These are phyloP conservation scores for Cervus canadensis DNA, from an alignment of 2,113 vertebrate genomes.

Conservation along the genomic window DNA sequence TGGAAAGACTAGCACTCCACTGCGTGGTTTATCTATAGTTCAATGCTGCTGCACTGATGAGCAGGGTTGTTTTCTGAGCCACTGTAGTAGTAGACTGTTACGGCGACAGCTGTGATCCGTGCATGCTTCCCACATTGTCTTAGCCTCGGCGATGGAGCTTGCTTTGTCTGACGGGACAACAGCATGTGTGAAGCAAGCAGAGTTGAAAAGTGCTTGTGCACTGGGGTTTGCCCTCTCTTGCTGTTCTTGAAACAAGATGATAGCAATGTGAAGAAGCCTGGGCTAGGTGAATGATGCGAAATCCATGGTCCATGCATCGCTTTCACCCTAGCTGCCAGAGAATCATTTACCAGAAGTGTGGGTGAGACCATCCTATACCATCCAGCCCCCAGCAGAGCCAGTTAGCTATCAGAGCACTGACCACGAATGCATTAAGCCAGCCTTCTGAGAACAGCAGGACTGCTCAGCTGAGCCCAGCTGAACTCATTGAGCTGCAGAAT, in stretches of 20 bases:
- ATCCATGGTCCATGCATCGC: not conserved
- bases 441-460: not conserved
- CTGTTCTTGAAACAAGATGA: not conserved
- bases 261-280: not conserved
- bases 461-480: not conserved
- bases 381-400: not conserved
- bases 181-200: not conserved
- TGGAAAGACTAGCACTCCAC: not conserved
- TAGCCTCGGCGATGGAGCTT: not conserved
- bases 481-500: not conserved
- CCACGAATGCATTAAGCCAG: too few relatives aligned
- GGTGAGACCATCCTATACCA: not conserved
- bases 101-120: not conserved
- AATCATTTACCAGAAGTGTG: not conserved
- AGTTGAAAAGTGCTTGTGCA: not conserved
- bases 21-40: not conserved
- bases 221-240: not conserved
- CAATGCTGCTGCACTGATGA: not conserved
- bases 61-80: not conserved
- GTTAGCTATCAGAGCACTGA: not conserved
- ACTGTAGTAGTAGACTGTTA: not conserved
- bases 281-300: not conserved
- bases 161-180: not conserved
- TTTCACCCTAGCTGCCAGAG: not conserved
- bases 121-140: not conserved